These are phyloP conservation scores for Omphaloscelis lunosa DNA, from an alignment of 2,888 invertebrate species.

Conservation along the genomic window DNA sequence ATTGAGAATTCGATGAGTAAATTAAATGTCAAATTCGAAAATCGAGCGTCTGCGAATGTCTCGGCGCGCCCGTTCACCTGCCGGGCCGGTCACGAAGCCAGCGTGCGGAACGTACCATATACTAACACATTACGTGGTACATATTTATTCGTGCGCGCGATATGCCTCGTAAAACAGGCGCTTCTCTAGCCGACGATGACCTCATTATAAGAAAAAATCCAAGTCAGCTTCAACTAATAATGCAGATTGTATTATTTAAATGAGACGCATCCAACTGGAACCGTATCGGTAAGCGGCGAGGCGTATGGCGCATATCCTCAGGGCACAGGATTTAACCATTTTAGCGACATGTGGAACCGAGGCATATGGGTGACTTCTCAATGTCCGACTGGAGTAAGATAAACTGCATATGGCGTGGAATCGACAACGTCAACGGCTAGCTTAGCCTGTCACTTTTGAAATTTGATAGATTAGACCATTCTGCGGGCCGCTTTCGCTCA, in stretches of 20 bases:
- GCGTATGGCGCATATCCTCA: conserved; percentile 72
- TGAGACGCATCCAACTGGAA: conserved; percentile 74
- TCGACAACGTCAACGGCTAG: conserved; percentile 73
- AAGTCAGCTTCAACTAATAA: conserved; percentile 69
- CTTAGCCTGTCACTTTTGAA: conserved; percentile 84
- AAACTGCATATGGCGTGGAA: conserved; percentile 81
- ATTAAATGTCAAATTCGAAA: conserved; percentile 77
- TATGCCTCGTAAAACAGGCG: conserved; percentile 81
- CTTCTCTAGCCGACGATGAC: conserved; percentile 78
- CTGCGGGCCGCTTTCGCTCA: conserved; percentile 86
- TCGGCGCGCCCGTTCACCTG: conserved; percentile 78
- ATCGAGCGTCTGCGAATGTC: conserved; percentile 69
- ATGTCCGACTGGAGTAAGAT: conserved; percentile 74
- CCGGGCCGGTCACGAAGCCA: conserved; percentile 78
- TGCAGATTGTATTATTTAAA: conserved; percentile 72
- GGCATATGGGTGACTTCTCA: conserved; percentile 78
- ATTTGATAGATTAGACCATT: conserved; percentile 82
- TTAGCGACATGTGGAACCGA: conserved; percentile 76
- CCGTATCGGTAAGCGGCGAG: conserved; percentile 69
- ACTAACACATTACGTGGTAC: conserved; percentile 74
- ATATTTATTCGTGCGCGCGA: conserved; percentile 78
- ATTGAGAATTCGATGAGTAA: conserved; percentile 73
- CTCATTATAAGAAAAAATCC: conserved; percentile 83
- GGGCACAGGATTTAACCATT: conserved; percentile 64
- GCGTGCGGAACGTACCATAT: conserved; percentile 78